Conservation (phyloP, 2,797 vertebrate genomes). For the Pseudomugil tenellus region DNA sequence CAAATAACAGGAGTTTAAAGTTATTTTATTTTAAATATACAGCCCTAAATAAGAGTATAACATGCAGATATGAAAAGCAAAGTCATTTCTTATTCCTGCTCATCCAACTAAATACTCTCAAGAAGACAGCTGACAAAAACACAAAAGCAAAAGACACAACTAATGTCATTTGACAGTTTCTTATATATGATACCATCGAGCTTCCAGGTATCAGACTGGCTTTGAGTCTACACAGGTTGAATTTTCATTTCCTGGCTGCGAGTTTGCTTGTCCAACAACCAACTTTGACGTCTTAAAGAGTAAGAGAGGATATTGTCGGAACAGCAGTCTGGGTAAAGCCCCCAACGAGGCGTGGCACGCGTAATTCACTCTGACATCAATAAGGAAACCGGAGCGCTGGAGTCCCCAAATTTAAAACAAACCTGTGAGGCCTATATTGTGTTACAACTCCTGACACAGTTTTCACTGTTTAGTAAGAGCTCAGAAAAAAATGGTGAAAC, state of each 20-base stretch:
- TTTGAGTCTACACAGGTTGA: constrained; percentile 78
- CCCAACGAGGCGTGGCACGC: constrained; percentile 48
- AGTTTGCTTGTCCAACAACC: constrained; percentile 64
- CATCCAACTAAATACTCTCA: constrained; percentile 29
- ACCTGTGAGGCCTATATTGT: constrained; percentile 47
- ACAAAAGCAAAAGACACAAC: constrained; percentile 52
- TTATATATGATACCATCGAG: constrained; percentile 72
- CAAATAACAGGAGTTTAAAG: constrained; percentile 43
- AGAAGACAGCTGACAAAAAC: constrained; percentile 56
- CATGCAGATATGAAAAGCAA: constrained; percentile 58
- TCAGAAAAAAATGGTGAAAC: constrained; percentile 55
- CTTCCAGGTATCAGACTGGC: constrained; percentile 67
- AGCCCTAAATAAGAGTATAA: constrained; percentile 26
- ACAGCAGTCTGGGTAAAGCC: constrained; percentile 65
- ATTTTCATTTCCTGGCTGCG: constrained; percentile 77
- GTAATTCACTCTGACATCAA: constrained; percentile 80
- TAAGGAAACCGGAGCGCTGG: constrained; percentile 65
- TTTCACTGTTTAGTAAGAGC: constrained; percentile 34
- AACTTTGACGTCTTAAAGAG: constrained; percentile 68
- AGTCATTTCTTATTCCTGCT: constrained; percentile 45
- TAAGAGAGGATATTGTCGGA: constrained; percentile 64
- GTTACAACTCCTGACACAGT: constrained; percentile 53
- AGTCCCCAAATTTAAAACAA: constrained; percentile 69
- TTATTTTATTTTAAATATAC: constrained; percentile 23
- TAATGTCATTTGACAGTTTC: constrained; percentile 75